Evolutionary conservation across 2,113 vertebrate genomes (phyloP), one percentile per base, ranked within the genome.

Genomic region (Columba janthina): DNA sequence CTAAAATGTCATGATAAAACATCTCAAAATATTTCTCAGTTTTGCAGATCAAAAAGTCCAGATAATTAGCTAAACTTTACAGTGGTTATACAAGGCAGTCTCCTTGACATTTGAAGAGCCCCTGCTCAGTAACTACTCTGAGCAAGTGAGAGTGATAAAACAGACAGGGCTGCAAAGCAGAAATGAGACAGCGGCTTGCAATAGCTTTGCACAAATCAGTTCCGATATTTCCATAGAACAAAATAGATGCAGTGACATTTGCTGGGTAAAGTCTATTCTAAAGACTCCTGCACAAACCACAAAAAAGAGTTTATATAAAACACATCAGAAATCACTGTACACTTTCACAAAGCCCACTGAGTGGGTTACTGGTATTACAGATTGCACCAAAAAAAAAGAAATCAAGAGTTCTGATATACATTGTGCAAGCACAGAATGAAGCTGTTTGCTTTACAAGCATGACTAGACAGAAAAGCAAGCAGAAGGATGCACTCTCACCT

Each of bases 161-260:
- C 10, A 81, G 46, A 76, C 2, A 76, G 54, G 48, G 72, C 32
- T 62, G 46, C 38, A 60, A 95, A 94, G 29, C 19, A 93, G 48
- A 72, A 88, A 65, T 21, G 31, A 12, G 29, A 74, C n/a, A 80
- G 60, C 31, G 42, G 48, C 18, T 91, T 88, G 64, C 75, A 77
- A 77, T 8, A 73, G 64, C 75, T 80, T 74, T 88, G 62, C 42
- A 80, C 64, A 92, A 95, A 90, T 91, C 71, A 87, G 65, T 78
- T 75, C 61, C 1, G 4, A 38, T 50, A 51, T 62, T 94, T 62
- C 89, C 56, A 64, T 38, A 77, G 77, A 88, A 81, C 60, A 77
- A 80, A 88, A 81, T 56, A 90, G 66, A 79, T 24, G 42, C 48
- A 77, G 38, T 46, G 56, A 77, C 42, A 85, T 82, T 93, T 88